These are phyloP conservation scores for Cephus cinctus DNA, from an alignment of 1,140 invertebrate species.

Conservation along the genomic window DNA sequence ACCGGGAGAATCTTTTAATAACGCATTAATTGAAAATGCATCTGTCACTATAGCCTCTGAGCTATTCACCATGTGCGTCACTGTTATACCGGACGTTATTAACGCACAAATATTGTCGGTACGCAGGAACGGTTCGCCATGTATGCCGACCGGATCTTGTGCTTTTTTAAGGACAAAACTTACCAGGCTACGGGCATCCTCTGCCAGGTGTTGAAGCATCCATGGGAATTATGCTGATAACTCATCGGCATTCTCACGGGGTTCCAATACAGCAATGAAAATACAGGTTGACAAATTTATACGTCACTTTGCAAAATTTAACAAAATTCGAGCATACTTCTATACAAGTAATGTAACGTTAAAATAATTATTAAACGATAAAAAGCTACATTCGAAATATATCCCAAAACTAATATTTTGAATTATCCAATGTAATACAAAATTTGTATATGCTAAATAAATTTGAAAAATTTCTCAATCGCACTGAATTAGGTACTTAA, in stretches of 20 bases:
- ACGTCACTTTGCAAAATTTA: too few relatives aligned
- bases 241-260: conserved; percentile 50
- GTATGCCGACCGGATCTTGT: conserved; percentile 10
- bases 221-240: conserved; percentile 53
- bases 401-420: too few relatives aligned
- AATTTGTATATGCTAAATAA: too few relatives aligned
- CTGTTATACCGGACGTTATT: conserved; percentile 39
- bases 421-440: too few relatives aligned
- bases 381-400: too few relatives aligned
- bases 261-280: too few relatives aligned
- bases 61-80: conserved; percentile 38
- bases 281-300: too few relatives aligned
- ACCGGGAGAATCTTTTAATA: conserved; percentile 1
- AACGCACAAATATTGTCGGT: conserved; percentile 41
- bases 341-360: too few relatives aligned
- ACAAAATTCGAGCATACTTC: too few relatives aligned
- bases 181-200: conserved; percentile 25
- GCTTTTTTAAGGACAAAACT: conserved; percentile 36
- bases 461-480: too few relatives aligned
- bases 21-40: conserved; percentile 21
- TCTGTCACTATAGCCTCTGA: conserved; percentile 37
- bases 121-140: conserved; percentile 14
- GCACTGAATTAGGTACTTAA: too few relatives aligned
- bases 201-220: conserved; percentile 50
- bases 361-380: too few relatives aligned